Percentiles rank a stretch among this genome's conserved stretches.
phyloP scores from a whole-genome alignment of 37 sponge, comb jelly and placozoan species.

The Cladorhizidae sp. region DNA sequence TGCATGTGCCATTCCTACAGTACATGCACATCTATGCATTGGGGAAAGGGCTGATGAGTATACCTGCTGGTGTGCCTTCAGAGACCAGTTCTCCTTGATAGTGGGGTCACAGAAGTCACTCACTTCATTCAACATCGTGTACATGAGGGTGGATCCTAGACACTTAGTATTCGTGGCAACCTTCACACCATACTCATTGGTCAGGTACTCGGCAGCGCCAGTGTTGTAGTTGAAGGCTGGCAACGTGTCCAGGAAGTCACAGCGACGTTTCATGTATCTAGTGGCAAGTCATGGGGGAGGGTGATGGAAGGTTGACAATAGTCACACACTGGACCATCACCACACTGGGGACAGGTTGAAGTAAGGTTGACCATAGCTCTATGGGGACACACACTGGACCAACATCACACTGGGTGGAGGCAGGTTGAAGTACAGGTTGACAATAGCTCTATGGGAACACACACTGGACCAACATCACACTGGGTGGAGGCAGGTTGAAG shows the following conservation, averaged over 20 bases:
- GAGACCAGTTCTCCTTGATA: slow-evolving; percentile 67
- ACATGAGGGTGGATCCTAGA: slow-evolving; percentile 84
- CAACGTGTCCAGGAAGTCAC: slow-evolving; percentile 60
- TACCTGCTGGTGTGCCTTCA: slow-evolving; percentile 76
- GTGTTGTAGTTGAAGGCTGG: slow-evolving; percentile 80
- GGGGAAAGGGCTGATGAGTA: not conserved
- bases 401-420: no score
- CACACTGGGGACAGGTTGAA: no score
- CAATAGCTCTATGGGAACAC: no score
- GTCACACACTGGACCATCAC: no score
- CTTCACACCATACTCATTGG: slow-evolving; percentile 34
- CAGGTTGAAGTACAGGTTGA: no score
- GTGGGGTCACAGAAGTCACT: slow-evolving; percentile 69
- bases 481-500: no score
- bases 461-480: no score
- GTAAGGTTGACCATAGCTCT: no score
- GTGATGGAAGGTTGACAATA: no score
- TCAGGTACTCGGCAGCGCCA: slow-evolving; percentile 52
- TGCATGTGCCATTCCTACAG: no score
- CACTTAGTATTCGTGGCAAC: slow-evolving; percentile 48
- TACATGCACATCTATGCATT: no score
- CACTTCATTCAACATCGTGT: slow-evolving; percentile 82
- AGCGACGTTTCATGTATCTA: slow-evolving; percentile 85
- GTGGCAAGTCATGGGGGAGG: not conserved
- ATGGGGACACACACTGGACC: no score